Percentiles rank a stretch among this genome's conserved stretches.
Conservation (phyloP, 53 echinoderm and acorn worm species). For the Patiria pectinifera region DNA sequence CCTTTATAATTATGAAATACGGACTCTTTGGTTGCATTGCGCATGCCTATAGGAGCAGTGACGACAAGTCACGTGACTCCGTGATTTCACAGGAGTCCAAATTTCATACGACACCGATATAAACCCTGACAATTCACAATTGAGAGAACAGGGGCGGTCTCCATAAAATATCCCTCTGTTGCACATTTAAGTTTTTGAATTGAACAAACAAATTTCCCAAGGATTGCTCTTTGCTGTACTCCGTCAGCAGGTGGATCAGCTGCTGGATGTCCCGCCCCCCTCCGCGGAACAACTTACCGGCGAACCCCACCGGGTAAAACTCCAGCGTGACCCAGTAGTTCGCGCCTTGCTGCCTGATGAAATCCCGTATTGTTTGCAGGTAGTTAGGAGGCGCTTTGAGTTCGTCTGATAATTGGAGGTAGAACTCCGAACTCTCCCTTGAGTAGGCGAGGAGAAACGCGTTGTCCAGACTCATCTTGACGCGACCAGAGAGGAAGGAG, state of each 20-base stretch:
- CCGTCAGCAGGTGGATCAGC: slow-evolving; percentile 3
- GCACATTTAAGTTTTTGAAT: slow-evolving; percentile 1
- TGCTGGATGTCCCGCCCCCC: slow-evolving; percentile 3
- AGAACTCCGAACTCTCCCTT: not conserved
- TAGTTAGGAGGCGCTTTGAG: not conserved
- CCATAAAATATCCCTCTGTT: not conserved
- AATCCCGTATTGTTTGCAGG: not conserved
- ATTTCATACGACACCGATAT: not conserved
- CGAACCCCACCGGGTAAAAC: not conserved
- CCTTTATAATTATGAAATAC: too few relatives aligned
- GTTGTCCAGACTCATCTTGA: not conserved
- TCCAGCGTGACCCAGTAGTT: slow-evolving; percentile 8
- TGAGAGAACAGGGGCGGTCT: not conserved
- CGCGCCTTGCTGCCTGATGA: not conserved
- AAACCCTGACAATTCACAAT: not conserved
- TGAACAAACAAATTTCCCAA: not conserved
- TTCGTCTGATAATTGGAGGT: not conserved
- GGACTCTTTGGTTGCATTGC: too few relatives aligned
- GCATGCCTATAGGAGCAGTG: too few relatives aligned
- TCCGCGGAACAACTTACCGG: not conserved
- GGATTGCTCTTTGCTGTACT: not conserved
- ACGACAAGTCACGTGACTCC: too few relatives aligned
- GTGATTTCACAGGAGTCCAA: too few relatives aligned
- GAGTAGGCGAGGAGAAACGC: slow-evolving; percentile 18
- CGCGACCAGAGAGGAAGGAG: not conserved